Evolutionary conservation across 2,113 vertebrate species (phyloP), one percentile per base, ranked within the genome.

Genomic region (Tetraodon nigroviridis): DNA sequence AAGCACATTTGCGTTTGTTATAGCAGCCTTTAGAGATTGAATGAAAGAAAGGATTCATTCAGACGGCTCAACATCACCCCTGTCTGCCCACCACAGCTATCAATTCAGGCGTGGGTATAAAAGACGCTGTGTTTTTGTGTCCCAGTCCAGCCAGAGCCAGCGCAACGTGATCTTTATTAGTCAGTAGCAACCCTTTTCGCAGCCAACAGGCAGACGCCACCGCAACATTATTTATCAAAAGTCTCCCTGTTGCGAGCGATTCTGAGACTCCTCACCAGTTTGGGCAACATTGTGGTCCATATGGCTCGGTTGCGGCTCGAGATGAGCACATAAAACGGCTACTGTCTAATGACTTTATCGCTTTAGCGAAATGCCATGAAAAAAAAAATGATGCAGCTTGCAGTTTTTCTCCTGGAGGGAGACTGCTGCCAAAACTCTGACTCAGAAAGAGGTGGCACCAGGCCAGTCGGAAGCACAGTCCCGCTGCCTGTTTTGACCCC

Each of bases 71-170:
- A 61, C 72, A 63, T 64, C 65, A 47, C 61, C 60, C 64, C 58
- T 61, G 59, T 76, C 55, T 55, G 58, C 32, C 32, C 64, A 65
- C 69, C 65, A 80, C 72, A 69, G 68, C 65, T 78, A 78, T 79
- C 78, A 78, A 78, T 81, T 84, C 74, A 81, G 54, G 51, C 45
- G 46, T 1, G 49, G 41, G 57, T 47, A 84, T 78, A 84, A 82
- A 51, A 80, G 83, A 59, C 29, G 55, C 71, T 55, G 65, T 79
- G 71, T 84, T 75, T 66, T 64, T 58, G 55, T 51, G 37, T 71
- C 40, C 48, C 2, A 32, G 22, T 37, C 51, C 44, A 48, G 61
- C 47, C 27, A 41, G 56, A 69, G 58, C 64, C 67, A 64, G 55
- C 65, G 42, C 52, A 61, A 14, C 49, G 22, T 37, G 37, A 32